phyloP scores from a whole-genome alignment of 30 jellyfish, hydroid and myxozoan species.

The Hydra vulgaris region DNA sequence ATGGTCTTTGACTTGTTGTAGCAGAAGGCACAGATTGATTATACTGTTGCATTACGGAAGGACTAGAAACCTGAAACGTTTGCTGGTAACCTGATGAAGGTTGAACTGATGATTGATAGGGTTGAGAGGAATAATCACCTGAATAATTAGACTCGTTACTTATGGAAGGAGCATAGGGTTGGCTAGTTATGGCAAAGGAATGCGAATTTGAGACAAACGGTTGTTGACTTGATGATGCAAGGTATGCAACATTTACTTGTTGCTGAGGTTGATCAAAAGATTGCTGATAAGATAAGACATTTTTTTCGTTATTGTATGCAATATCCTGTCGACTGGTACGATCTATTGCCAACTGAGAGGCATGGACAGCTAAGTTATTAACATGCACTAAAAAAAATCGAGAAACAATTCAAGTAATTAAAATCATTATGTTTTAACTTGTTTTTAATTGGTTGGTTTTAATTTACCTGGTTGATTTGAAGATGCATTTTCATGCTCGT shows the following conservation, averaged over 20 bases:
- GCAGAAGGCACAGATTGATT: not conserved
- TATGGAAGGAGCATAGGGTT: not conserved
- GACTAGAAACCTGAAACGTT: not conserved
- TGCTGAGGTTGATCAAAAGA: not conserved
- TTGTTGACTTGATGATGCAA: not conserved
- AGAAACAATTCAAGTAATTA: not conserved
- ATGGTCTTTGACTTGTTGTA: not conserved
- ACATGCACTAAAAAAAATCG: not conserved
- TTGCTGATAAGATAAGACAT: not conserved
- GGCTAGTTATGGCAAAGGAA: not conserved
- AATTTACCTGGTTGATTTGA: too few species aligned
- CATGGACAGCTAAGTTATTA: not conserved
- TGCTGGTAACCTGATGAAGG: not conserved
- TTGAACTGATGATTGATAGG: not conserved
- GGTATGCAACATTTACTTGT: not conserved
- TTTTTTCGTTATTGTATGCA: not conserved
- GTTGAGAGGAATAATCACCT: not conserved
- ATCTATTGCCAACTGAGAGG: not conserved
- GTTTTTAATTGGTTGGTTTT: too few species aligned
- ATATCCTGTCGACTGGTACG: not conserved
- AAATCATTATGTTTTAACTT: too few species aligned
- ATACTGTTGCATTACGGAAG: not conserved
- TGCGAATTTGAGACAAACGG: not conserved
- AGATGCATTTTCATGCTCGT: not conserved
- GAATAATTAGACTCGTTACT: not conserved